A percentile compares a stretch with the other conserved stretches of the same genome.
These are phyloP conservation scores for Polypterus bichir DNA, from an alignment of 2,113 vertebrate species.

Conservation along the genomic window DNA sequence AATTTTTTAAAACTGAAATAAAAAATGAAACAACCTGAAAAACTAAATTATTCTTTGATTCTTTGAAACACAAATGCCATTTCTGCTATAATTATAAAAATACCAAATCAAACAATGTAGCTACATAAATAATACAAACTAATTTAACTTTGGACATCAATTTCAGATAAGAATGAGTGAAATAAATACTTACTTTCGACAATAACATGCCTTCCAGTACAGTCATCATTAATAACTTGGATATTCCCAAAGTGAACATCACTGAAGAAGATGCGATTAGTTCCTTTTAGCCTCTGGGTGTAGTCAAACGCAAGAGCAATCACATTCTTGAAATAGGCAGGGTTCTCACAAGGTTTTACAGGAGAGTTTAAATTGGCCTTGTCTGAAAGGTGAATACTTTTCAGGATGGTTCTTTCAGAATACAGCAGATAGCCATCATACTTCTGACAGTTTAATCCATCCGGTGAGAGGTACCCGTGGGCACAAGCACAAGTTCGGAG, in stretches of 20 bases:
- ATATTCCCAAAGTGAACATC: conserved; percentile 94
- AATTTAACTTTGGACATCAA: no score
- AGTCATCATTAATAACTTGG: conserved; percentile 90
- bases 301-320: conserved; percentile 88
- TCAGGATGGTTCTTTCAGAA: conserved; percentile 87
- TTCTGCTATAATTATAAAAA: no score
- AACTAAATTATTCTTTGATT: no score
- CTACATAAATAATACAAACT: no score
- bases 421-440: conserved; percentile 91
- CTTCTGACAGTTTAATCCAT: conserved; percentile 71
- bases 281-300: conserved; percentile 57
- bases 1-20: no score
- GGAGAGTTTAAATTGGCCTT: conserved; percentile 91
- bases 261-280: conserved; percentile 91
- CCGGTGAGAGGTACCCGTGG: conserved; percentile 78
- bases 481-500: conserved; percentile 81
- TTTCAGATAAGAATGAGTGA: neutral
- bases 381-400: conserved; percentile 92
- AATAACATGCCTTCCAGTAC: conserved; percentile 70
- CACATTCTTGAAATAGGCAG: conserved; percentile 83
- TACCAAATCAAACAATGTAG: no score
- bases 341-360: conserved; percentile 80
- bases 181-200: conserved; percentile 75
- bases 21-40: no score
- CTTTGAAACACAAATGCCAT: no score